Percentiles rank a stretch among this genome's conserved stretches.
Evolutionary conservation across 2,113 vertebrate genomes (phyloP).

Genomic region (Corvus moneduloides): DNA sequence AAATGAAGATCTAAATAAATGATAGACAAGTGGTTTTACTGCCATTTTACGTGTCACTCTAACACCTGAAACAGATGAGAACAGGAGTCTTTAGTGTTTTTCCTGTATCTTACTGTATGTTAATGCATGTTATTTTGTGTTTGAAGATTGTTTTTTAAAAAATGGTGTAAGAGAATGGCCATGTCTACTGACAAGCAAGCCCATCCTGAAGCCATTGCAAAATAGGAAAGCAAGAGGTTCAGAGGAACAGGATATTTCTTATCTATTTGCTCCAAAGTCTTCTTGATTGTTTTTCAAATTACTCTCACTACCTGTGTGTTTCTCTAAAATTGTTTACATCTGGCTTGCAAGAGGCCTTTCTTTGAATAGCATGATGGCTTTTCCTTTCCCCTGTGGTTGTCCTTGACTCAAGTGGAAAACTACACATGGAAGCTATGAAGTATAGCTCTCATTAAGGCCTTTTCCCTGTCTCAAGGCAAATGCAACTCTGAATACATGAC

Average conservation of each 20-base stretch:
- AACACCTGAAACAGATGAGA: background rate
- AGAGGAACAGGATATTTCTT: background rate
- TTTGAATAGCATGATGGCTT: background rate
- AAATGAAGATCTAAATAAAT: background rate
- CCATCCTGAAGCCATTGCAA: background rate
- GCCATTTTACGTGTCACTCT: background rate
- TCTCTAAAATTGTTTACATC: background rate
- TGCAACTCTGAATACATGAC: rapidly evolving
- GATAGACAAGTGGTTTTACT: background rate
- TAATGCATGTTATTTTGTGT: background rate
- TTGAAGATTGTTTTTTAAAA: background rate
- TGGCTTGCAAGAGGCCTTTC: background rate
- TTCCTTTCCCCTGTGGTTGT: background rate
- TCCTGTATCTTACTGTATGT: background rate
- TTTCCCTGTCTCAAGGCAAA: background rate
- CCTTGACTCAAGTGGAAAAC: background rate
- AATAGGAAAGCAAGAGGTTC: background rate
- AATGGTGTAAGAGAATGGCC: background rate
- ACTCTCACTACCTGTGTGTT: background rate
- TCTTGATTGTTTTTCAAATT: background rate
- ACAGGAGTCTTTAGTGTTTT: background rate
- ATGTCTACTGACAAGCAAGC: background rate
- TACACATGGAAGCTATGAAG: background rate
- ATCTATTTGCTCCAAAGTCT: background rate
- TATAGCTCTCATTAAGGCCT: background rate